Evolutionary conservation across 2,797 vertebrate genomes (phyloP).

Genomic region (Microhierax caerulescens): DNA sequence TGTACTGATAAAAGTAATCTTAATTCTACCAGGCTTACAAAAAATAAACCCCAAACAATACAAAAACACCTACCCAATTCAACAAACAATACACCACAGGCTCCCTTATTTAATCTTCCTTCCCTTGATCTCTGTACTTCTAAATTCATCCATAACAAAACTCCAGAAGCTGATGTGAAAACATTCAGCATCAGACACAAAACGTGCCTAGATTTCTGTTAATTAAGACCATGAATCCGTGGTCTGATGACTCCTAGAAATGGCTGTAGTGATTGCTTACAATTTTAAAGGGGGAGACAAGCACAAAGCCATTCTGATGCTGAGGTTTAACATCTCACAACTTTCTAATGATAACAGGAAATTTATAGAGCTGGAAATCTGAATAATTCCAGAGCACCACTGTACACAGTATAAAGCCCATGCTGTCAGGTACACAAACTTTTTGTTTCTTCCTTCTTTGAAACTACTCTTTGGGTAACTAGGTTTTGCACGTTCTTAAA

Average conservation of each 20-base stretch:
- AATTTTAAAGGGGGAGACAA: neutral
- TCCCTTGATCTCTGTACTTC: fast-evolving
- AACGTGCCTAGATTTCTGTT: neutral
- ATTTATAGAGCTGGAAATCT: neutral
- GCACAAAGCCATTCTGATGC: neutral
- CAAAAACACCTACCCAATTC: too few species aligned
- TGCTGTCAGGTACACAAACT: neutral
- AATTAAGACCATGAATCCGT: neutral
- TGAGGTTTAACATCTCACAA: neutral
- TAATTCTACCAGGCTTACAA: neutral
- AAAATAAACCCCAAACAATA: neutral
- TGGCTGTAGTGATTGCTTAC: neutral
- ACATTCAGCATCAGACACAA: neutral
- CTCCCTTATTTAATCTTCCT: neutral
- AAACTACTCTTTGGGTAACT: neutral
- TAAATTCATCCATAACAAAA: neutral
- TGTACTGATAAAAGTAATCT: neutral
- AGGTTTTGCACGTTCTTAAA: neutral
- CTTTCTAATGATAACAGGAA: neutral
- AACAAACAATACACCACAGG: neutral
- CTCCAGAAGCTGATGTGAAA: neutral
- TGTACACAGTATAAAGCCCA: neutral
- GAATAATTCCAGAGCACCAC: neutral
- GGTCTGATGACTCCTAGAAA: neutral
- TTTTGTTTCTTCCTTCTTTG: neutral